Conservation (phyloP, 2,797 vertebrate genomes). For the Labroides dimidiatus region DNA sequence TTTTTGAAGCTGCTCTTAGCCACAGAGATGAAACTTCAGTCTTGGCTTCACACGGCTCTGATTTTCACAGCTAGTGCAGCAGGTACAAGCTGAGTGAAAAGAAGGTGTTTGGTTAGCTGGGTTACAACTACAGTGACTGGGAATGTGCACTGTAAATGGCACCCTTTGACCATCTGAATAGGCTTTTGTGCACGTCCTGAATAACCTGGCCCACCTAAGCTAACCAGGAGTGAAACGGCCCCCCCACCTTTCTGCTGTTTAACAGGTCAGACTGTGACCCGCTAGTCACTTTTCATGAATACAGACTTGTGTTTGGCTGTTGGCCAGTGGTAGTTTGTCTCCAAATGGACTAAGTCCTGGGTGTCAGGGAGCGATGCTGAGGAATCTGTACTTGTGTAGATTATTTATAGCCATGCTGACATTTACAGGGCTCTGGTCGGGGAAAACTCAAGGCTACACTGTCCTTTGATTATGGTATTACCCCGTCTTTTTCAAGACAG, state of each 20-base stretch:
- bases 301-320: conserved; percentile 73
- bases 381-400: conserved; percentile 71
- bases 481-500: conserved; percentile 50
- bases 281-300: conserved; percentile 69
- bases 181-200: conserved; percentile 80
- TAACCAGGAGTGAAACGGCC: conserved; percentile 62
- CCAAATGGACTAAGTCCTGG: conserved; percentile 50
- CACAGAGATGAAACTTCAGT: background rate
- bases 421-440: conserved; percentile 66
- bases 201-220: conserved; percentile 71
- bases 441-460: conserved; percentile 58
- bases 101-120: conserved; percentile 29
- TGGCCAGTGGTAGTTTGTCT: conserved; percentile 73
- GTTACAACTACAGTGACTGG: conserved; percentile 55
- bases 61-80: conserved; percentile 48
- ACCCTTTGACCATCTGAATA: conserved; percentile 70
- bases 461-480: conserved; percentile 67
- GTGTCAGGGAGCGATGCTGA: conserved; percentile 67
- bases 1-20: conserved; percentile 12
- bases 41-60: conserved; percentile 7
- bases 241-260: conserved; percentile 51
- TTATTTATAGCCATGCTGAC: conserved; percentile 79
- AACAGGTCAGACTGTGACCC: conserved; percentile 67
- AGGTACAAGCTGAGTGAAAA: conserved; percentile 28
- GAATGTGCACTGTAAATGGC: conserved; percentile 76